Conservation (phyloP, 1,140 invertebrate genomes). For the Homalodisca vitripennis region DNA sequence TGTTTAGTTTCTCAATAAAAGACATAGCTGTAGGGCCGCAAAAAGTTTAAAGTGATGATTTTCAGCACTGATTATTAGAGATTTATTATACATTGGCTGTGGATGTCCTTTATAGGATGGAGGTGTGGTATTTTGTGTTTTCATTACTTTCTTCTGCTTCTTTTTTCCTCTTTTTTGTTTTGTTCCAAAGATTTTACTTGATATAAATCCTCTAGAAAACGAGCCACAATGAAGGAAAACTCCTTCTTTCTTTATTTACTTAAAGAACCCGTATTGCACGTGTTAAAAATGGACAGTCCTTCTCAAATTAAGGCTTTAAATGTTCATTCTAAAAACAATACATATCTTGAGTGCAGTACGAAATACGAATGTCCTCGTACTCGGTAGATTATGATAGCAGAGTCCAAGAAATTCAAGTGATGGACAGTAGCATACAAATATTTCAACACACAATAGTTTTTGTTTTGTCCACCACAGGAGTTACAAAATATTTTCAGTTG, state of each 20-base stretch:
- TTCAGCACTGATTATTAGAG: not conserved
- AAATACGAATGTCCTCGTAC: conserved; percentile 35
- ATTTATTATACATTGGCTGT: conserved; percentile 3
- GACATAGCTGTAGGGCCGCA: no score
- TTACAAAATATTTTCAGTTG: conserved; percentile 24
- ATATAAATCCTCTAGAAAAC: conserved; percentile 10
- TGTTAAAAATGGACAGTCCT: not conserved
- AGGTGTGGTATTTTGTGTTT: not conserved
- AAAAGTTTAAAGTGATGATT: no score
- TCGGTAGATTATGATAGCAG: conserved; percentile 28
- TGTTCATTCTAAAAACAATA: conserved; percentile 30
- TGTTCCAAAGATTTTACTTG: conserved; percentile 7
- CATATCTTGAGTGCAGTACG: conserved; percentile 28
- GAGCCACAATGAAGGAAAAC: conserved; percentile 14
- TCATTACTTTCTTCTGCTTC: not conserved
- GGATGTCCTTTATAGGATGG: not conserved
- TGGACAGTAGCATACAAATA: conserved; percentile 36
- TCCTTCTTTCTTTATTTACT: conserved; percentile 14
- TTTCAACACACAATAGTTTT: conserved; percentile 29
- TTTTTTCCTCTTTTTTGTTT: conserved; percentile 4
- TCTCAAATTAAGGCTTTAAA: not conserved
- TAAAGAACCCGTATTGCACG: conserved; percentile 6
- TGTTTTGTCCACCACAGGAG: conserved; percentile 22
- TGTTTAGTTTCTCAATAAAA: no score
- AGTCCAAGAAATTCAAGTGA: conserved; percentile 28